Evolutionary conservation across 2,888 invertebrate species (phyloP), one percentile per base, ranked within the genome.

Genomic region (Piscicola geometra): DNA sequence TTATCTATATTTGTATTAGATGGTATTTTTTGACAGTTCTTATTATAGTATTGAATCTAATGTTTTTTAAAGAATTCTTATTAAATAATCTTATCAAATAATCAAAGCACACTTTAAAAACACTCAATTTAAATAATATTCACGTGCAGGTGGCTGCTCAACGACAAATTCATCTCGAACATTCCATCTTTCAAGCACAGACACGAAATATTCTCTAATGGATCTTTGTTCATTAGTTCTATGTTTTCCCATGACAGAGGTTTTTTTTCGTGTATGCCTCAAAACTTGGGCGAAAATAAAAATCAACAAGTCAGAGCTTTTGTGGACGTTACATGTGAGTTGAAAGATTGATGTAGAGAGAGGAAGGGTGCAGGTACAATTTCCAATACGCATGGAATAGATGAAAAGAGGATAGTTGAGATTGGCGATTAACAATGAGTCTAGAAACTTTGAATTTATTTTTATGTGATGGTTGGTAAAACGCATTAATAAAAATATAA

Each of bases 301-400:
- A 94, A 94, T 86, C 32, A 64, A 64, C 93, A 92, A 83, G 95
- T 95, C 81, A 92, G 92, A 80, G 96, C 96, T 82, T 95, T 93
- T 88, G 90, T 97, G 80, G 95, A 94, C 88, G 93, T 97, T 82
- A 95, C 96, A 90, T 97, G 97, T 96, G 86, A 92, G 91, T 88
- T 36, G 41, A 12, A 9, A 2, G 15, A 18, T 68, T 33, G 33
- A 30, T 33, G 0, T 1, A n/a, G n/a, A n/a, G n/a, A n/a, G n/a
- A n/a, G n/a, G n/a, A n/a, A n/a, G n/a, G n/a, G n/a, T n/a, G n/a
- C n/a, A n/a, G n/a, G n/a, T n/a, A n/a, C n/a, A n/a, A n/a, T n/a
- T n/a, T n/a, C n/a, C n/a, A n/a, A n/a, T n/a, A n/a, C n/a, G n/a
- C n/a, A n/a, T n/a, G n/a, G n/a, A n/a, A n/a, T n/a, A n/a, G n/a